These are phyloP conservation scores for Trissonchulus sp. DNA, from an alignment of 2,888 invertebrate genomes.

Conservation along the genomic window DNA sequence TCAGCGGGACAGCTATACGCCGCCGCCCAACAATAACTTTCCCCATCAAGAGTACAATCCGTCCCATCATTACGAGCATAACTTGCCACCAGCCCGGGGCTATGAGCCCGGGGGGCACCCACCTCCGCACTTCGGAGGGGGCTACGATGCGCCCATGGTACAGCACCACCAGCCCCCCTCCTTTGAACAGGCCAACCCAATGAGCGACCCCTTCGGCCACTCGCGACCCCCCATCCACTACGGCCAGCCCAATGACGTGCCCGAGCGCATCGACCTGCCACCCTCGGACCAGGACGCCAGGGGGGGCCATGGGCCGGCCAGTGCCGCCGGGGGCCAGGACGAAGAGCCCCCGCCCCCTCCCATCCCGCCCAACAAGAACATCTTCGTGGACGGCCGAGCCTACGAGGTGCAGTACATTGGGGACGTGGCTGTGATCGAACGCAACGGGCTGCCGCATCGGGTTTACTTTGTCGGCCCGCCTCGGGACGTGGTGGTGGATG, in stretches of 20 bases:
- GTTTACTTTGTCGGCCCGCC: conserved; percentile 47
- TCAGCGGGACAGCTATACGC: not conserved
- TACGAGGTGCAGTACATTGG: conserved; percentile 43
- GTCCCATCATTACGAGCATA: not conserved
- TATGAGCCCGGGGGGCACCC: not conserved
- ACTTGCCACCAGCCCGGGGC: not conserved
- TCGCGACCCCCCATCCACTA: not conserved
- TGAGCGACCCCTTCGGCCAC: not conserved
- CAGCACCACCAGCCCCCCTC: not conserved
- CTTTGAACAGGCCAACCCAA: not conserved
- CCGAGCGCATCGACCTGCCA: not conserved
- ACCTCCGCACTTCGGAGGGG: conserved; percentile 25
- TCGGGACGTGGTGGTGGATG: conserved; percentile 48
- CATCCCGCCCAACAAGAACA: conserved; percentile 49
- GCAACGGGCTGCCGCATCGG: conserved; percentile 48
- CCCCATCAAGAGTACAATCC: not conserved
- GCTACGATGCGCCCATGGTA: conserved; percentile 6
- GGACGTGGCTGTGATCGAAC: conserved; percentile 43
- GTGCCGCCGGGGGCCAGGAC: not conserved
- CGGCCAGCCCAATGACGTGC: not conserved
- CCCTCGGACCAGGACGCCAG: not conserved
- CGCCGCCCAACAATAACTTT: not conserved
- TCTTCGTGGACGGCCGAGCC: conserved; percentile 51
- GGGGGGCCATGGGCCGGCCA: conserved; percentile 28
- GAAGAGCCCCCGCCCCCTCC: conserved; percentile 28